Evolutionary conservation across 1,140 invertebrate genomes (phyloP), one percentile per base, ranked within the genome.

Genomic region (Teleopsis dalmanni): DNA sequence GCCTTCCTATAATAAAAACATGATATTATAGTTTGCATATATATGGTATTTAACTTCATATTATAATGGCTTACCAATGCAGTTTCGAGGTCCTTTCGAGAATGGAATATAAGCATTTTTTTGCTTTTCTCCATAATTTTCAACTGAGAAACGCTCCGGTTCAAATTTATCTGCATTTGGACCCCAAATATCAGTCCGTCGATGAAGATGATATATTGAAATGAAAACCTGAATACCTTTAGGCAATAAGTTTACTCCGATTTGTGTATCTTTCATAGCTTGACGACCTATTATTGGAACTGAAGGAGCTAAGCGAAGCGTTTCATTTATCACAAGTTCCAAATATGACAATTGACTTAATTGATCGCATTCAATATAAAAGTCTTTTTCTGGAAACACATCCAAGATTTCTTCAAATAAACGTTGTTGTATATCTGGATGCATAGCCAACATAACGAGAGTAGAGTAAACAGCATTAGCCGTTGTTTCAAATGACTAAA

Each of bases 261-360:
- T 65, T 5, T 44, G 18, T 27, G 9, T 35, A 43, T 43, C 40
- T 10, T 33, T 35, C 2, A 21, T 16, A n/a, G 31, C 33, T 26
- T 19, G 6, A 9, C 62, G 52, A 0, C 31, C 31, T 5, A 50
- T 23, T 2, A 60, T 0, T 0, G 64, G 62, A 31, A 62, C 21
- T 7, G 56, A 11, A 3, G 66, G 52, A 7, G 62, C 59, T 16
- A 65, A 31, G 56, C 83, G 68, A 37, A 84, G 45, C 10, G 76
- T 74, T 62, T 84, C 82, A 53, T 79, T 80, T 6, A 84, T 71
- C 1, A 78, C 75, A 44, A 75, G 72, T 47, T 81, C 81, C 14
- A 82, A 68, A 54, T 83, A 82, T 34, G 74, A 76, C 75, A 87
- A 75, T 44, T 75, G 56, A n/a, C 71, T 56, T 0, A 82, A 45